Base-by-base conservation (phyloP, 2,888 invertebrate species). In the Drymonia ruficornis region DNA sequence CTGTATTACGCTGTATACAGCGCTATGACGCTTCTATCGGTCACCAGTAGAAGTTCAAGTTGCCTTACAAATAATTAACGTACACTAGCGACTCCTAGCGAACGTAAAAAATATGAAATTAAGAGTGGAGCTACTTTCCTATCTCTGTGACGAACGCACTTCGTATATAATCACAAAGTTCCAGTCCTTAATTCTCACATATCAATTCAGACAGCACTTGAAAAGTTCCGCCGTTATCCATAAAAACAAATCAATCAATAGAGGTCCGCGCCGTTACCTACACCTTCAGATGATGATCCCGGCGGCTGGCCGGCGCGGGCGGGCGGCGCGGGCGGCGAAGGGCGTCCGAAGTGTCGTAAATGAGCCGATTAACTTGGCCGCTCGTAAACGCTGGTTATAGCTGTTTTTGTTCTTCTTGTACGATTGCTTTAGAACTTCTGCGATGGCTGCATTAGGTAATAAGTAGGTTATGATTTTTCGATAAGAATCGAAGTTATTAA, bases 181-280 rank as follows among this genome's bases (percentile, higher is more conserved):
- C 23, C 7, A 23, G 6, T 23, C 3, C 4, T 23, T 23, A 2
- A 23, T 40, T 15, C 15, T 42, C 18, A 42, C 23, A 23, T 45
- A 45, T 28, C 11, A 19, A 9, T 52, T 48, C 29, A 40, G 56
- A 60, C 48, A 48, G 16, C 55, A 64, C 52, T 61, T 51, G 54
- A 47, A 44, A 66, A 70, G 54, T 71, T 52, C 56, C 56, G 61
- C 65, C 43, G 57, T 64, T 50, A 52, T 62, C 55, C 67, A 72
- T 81, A 81, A 81, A 78, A 79, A 77, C 76, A 77, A 74, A 80
- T 80, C 81, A 81, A 81, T 83, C 81, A 78, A 77, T 74, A 77
- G 63, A 55, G 42, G 66, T 64, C 59, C 61, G 67, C 65, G 70
- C 68, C 71, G 75, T 70, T 74, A 75, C 74, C 76, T 72, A 67